Evolutionary conservation across 2,888 invertebrate species (phyloP), one percentile per base, ranked within the genome.

Genomic region (Xestia ashworthii): DNA sequence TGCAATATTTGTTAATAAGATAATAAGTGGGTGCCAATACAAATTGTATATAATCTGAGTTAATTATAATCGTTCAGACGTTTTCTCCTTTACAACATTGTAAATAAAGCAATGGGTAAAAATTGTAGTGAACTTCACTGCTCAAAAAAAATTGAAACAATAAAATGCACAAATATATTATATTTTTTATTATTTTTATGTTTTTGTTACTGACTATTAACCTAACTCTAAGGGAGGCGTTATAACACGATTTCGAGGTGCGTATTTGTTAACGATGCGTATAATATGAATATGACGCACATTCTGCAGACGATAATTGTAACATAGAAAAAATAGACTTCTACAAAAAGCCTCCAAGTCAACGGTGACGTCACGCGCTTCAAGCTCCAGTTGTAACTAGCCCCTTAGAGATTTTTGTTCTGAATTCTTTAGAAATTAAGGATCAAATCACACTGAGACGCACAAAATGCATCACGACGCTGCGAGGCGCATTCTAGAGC

Each of bases 31-130:
- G 50, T 12, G 46, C 25, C 69, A 78, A 78, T 55, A 66, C 16
- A 69, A 46, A 58, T 53, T 78, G 64, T 79, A 78, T 38, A 55
- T 78, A 79, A 41, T 50, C 5, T 55, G 62, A 62, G 32, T 78
- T 68, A 46, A 69, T 68, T 38, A 55, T 64, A 48, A 46, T 25
- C 16, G 53, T 53, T 53, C 25, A 38, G 11, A 25, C 8, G 44
- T 65, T 62, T 75, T 41, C n/a, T 64, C n/a, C 6, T 67, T 62
- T 32, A 73, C 38, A 55, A 67, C 46, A 71, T 73, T 82, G 73
- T 79, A 71, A 84, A 82, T 74, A 82, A 70, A 64, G 50, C 3
- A 46, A 67, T 79, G 82, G 77, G 50, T 80, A 66, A 19, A 72
- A 84, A 58, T 32, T 83, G 62, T 82, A 68, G 64, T 48, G 6